A percentile compares a stretch with the other conserved stretches of the same genome.
Evolutionary conservation across 2,888 invertebrate species (phyloP).

Genomic region (Heliothis peltigera): DNA sequence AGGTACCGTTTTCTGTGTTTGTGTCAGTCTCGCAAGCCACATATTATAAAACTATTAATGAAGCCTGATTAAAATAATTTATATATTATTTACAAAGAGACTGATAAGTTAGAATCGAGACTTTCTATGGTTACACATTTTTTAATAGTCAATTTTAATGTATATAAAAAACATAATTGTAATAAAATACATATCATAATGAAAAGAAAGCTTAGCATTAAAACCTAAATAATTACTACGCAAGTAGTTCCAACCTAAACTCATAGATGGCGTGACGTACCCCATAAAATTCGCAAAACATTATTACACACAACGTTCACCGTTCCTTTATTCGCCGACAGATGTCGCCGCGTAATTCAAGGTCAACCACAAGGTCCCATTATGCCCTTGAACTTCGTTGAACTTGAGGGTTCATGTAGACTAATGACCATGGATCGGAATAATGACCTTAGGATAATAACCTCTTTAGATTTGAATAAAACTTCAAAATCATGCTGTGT

Average conservation of each 20-base stretch:
- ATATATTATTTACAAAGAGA: too few species aligned
- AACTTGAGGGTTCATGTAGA: slow-evolving; percentile 23
- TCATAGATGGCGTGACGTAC: slow-evolving; percentile 34
- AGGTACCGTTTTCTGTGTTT: too few species aligned
- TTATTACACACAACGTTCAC: slow-evolving; percentile 5
- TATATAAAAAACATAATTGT: too few species aligned
- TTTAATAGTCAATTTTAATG: too few species aligned
- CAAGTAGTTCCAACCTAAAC: not conserved
- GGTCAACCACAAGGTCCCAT: slow-evolving; percentile 33
- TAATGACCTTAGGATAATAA: slow-evolving; percentile 20
- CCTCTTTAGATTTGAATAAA: slow-evolving; percentile 21
- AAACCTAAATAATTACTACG: not conserved
- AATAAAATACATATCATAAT: too few species aligned
- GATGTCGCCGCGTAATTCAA: slow-evolving; percentile 44
- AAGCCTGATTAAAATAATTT: too few species aligned
- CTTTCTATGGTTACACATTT: too few species aligned
- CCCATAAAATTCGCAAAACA: slow-evolving; percentile 34
- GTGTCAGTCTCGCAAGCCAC: too few species aligned
- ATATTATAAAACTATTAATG: too few species aligned
- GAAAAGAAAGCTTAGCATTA: too few species aligned
- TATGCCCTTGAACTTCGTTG: slow-evolving; percentile 38
- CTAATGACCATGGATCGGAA: slow-evolving; percentile 15
- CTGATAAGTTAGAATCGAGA: too few species aligned
- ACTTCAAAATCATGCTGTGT: slow-evolving; percentile 1
- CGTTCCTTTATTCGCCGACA: slow-evolving; percentile 23